Evolutionary conservation across 2,888 invertebrate genomes (phyloP).

Genomic region (Apoda limacodes): DNA sequence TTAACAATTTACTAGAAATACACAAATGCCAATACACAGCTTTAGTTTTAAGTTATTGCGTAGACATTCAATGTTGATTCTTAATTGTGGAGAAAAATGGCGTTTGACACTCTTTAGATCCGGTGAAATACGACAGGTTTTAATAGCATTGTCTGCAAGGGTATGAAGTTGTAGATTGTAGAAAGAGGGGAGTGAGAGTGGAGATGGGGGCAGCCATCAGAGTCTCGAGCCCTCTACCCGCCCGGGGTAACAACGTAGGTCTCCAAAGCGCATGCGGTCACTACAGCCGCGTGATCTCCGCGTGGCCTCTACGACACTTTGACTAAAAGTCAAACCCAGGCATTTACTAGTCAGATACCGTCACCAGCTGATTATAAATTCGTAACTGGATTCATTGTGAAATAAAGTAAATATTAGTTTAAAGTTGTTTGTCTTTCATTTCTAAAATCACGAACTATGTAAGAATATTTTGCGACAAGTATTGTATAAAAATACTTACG

Average conservation of each 20-base stretch:
- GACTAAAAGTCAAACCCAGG: constrained; percentile 13
- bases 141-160: constrained; percentile 36
- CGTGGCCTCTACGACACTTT: constrained; percentile 34
- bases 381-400: too few species aligned
- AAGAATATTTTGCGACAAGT: too few species aligned
- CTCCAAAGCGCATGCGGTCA: constrained; percentile 50
- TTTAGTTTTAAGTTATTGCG: constrained; percentile 5
- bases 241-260: constrained; percentile 16
- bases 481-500: too few species aligned
- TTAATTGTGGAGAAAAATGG: constrained; percentile 41
- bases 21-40: too few species aligned
- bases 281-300: constrained; percentile 53
- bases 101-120: constrained; percentile 38
- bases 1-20: too few species aligned
- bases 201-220: constrained; percentile 12
- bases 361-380: too few species aligned
- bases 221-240: constrained; percentile 14
- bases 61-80: constrained; percentile 36
- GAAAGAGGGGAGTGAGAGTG: constrained; percentile 19
- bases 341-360: too few species aligned
- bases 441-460: constrained; percentile 31
- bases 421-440: too few species aligned
- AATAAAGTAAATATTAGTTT: too few species aligned
- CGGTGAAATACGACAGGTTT: constrained; percentile 51
- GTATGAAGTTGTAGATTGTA: constrained; percentile 27